Conservation (phyloP, 2,113 vertebrate genomes). For the Rissa tridactyla region DNA sequence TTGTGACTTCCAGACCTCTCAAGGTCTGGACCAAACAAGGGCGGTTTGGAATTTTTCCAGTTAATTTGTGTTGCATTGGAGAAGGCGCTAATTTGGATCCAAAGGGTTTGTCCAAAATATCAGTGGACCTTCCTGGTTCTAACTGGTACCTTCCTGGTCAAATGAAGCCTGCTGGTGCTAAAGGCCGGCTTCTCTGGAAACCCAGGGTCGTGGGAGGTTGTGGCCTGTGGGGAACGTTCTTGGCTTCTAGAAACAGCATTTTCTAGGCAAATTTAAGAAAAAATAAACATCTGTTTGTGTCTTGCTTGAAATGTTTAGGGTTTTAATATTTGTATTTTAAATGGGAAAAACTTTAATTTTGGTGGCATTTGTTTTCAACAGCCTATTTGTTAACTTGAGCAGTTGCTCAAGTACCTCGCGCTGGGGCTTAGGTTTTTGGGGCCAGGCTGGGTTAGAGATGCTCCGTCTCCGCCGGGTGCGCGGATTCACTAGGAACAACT, state of each 20-base stretch:
- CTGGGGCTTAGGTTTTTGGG: background rate
- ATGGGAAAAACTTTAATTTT: background rate
- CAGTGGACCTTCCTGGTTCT: background rate
- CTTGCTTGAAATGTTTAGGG: background rate
- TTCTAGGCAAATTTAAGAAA: background rate
- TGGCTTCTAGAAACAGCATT: background rate
- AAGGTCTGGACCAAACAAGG: too few relatives aligned
- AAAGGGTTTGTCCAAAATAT: background rate
- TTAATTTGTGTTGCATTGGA: background rate
- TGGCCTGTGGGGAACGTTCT: background rate
- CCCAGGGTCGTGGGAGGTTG: accelerated
- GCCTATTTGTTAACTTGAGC: background rate
- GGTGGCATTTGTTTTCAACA: background rate
- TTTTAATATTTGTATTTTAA: background rate
- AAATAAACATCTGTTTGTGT: background rate
- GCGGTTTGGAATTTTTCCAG: background rate
- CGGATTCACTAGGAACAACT: background rate
- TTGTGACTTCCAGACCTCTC: background rate
- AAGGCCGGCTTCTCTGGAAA: background rate
- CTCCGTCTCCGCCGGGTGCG: too few relatives aligned
- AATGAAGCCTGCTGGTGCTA: background rate
- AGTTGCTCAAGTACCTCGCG: accelerated
- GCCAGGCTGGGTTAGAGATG: background rate
- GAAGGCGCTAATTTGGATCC: background rate
- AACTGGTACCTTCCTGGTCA: background rate